Evolutionary conservation across 1,140 invertebrate species (phyloP).

Genomic region (Camponotus vicinus): DNA sequence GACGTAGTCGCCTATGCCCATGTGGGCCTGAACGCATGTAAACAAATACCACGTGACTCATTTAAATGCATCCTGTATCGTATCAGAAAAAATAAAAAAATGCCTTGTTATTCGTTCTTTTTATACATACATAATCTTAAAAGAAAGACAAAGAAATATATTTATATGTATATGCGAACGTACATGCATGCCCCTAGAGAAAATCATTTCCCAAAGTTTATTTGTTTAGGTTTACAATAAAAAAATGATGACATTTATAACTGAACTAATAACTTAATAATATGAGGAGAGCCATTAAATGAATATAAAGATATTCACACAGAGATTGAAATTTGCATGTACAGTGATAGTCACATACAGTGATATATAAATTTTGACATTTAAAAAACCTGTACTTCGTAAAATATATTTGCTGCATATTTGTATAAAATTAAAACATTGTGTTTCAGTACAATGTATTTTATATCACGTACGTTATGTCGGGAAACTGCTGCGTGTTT

Average conservation of each 20-base stretch:
- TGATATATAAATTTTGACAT: not conserved
- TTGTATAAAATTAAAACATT: not conserved
- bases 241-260: not conserved
- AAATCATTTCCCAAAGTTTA: not conserved
- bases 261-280: not conserved
- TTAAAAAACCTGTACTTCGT: not conserved
- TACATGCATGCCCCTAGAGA: too few relatives aligned
- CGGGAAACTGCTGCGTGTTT: too few relatives aligned
- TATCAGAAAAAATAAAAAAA: not conserved
- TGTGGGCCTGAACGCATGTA: constrained; percentile 30
- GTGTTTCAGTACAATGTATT: not conserved
- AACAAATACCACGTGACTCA: constrained; percentile 29
- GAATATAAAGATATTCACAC: not conserved
- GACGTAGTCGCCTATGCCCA: constrained; percentile 57
- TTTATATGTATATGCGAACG: not conserved
- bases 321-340: not conserved
- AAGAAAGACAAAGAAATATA: not conserved
- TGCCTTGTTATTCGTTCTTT: too few relatives aligned
- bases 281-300: too few relatives aligned
- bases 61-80: not conserved
- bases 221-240: not conserved
- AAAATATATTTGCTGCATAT: not conserved
- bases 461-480: too few relatives aligned
- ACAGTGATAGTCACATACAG: too few relatives aligned
- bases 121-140: not conserved